Percentiles rank a stretch among this genome's conserved stretches.
These are phyloP conservation scores for Sinocyclocheilus anshuiensis DNA, from an alignment of 2,113 vertebrate genomes.

Conservation along the genomic window DNA sequence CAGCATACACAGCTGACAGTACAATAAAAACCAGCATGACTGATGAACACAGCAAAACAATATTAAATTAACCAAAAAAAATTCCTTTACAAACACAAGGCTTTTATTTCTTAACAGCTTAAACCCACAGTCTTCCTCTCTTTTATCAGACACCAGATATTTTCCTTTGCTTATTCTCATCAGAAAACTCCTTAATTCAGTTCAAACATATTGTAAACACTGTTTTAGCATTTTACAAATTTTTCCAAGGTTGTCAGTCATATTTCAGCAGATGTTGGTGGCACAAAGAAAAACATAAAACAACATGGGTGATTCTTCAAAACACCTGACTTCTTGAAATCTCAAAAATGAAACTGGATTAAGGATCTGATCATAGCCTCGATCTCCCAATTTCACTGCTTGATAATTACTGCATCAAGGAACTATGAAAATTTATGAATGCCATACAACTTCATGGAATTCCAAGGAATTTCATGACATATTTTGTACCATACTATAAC, in stretches of 20 bases:
- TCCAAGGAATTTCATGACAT: neutral
- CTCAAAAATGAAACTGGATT: neutral
- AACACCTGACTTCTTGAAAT: no score
- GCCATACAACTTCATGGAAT: neutral
- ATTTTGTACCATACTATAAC: neutral
- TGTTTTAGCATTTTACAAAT: neutral
- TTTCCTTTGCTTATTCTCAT: neutral
- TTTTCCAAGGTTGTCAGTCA: neutral
- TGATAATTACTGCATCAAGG: neutral
- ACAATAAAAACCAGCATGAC: neutral
- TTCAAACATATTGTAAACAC: neutral
- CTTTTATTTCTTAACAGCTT: neutral
- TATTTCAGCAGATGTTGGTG: neutral
- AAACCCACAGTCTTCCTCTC: neutral
- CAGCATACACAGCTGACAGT: neutral
- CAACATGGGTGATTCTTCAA: no score
- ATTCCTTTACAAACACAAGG: neutral
- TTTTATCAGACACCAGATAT: neutral
- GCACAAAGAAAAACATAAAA: no score
- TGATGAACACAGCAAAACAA: neutral
- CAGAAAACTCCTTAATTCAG: neutral
- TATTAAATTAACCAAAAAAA: neutral
- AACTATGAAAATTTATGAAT: no score
- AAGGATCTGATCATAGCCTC: neutral
- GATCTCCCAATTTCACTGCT: neutral